A percentile compares a stretch with the other conserved stretches of the same genome.
Conservation (phyloP, 2,113 vertebrate genomes). For the Mus pahari region DNA sequence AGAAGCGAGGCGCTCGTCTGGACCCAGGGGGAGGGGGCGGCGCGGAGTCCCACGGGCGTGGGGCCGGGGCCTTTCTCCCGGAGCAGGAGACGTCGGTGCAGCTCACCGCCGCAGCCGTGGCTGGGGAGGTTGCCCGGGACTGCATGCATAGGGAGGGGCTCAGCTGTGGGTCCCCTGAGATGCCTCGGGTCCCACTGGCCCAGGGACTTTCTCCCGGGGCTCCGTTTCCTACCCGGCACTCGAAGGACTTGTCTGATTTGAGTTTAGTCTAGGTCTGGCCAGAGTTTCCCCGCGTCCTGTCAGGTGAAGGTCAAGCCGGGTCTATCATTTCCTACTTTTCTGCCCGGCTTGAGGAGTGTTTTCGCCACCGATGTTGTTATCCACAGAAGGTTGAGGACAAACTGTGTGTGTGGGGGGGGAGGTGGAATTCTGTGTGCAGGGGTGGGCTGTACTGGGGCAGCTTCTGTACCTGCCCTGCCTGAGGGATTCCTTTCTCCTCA, state of each 20-base stretch:
- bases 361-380: background rate
- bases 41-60: slow-evolving; percentile 27
- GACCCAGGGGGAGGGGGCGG: slow-evolving; percentile 72
- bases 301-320: slow-evolving; percentile 23
- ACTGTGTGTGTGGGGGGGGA: slow-evolving; percentile 1
- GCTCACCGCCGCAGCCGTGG: background rate
- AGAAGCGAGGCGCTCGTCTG: slow-evolving; percentile 67
- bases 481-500: background rate
- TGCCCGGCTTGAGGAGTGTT: slow-evolving; percentile 27
- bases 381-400: background rate
- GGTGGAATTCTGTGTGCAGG: background rate
- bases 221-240: slow-evolving; percentile 68
- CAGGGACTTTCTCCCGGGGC: background rate
- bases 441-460: background rate
- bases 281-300: slow-evolving; percentile 20
- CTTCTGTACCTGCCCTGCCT: background rate
- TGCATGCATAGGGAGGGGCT: background rate
- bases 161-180: background rate
- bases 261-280: slow-evolving; percentile 10
- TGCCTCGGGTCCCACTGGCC: background rate
- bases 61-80: slow-evolving; percentile 42
- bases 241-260: background rate
- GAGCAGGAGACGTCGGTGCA: background rate
- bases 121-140: background rate
- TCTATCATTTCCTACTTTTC: background rate